A percentile compares a stretch with the other conserved stretches of the same genome.
Evolutionary conservation across 1,140 invertebrate genomes (phyloP).

Genomic region (Cataglyphis hispanica): DNA sequence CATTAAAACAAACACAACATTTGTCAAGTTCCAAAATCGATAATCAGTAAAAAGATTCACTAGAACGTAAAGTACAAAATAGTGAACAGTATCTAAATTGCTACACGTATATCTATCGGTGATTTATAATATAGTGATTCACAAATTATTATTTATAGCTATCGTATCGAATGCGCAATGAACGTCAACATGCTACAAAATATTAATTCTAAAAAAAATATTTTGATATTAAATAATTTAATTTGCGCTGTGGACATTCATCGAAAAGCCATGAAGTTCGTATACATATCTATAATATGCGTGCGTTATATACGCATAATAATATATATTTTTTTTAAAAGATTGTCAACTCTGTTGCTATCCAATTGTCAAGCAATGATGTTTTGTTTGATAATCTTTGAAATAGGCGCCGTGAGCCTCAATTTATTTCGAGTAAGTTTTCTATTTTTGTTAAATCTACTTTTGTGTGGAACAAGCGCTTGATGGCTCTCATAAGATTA

Average conservation of each 20-base stretch:
- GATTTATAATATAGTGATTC: too few relatives aligned
- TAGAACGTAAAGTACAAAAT: too few relatives aligned
- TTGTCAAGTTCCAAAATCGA: too few relatives aligned
- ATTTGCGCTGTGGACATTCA: conserved; percentile 18
- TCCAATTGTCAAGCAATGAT: background rate
- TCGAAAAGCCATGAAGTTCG: conserved; percentile 30
- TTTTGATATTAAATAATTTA: background rate
- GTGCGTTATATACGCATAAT: background rate
- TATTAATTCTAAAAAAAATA: background rate
- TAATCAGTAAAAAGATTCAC: too few relatives aligned
- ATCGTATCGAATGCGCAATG: conserved; percentile 27
- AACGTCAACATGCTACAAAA: background rate
- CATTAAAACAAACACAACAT: too few relatives aligned
- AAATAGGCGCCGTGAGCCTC: background rate
- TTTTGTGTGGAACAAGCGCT: background rate
- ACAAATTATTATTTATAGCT: conserved; percentile 8
- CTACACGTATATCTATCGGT: too few relatives aligned
- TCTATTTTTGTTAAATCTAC: background rate
- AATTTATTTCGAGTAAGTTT: conserved; percentile 23
- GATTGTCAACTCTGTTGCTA: background rate
- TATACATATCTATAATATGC: background rate
- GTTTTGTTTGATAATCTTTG: background rate
- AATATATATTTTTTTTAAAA: conserved; percentile 7
- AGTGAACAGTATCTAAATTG: too few relatives aligned
- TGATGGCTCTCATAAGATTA: too few relatives aligned